phyloP scores from a whole-genome alignment of 2,797 vertebrate genomes.

The Brachymystax lenok region DNA sequence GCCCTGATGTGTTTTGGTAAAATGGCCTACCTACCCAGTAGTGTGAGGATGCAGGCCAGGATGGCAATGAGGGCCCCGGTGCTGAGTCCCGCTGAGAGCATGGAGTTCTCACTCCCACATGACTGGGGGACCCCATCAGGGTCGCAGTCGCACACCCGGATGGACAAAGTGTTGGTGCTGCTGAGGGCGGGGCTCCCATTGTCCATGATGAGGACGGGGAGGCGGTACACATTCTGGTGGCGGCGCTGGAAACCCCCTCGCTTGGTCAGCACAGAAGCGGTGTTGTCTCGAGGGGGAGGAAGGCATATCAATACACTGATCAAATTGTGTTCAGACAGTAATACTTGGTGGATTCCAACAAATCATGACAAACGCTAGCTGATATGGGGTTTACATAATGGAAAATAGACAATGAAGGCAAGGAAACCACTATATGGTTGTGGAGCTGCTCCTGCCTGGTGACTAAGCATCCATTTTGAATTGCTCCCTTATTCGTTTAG shows the following conservation, averaged over 20 bases:
- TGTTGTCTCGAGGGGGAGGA: conserved; percentile 74
- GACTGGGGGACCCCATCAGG: conserved; percentile 81
- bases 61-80: conserved; percentile 86
- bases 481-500: too few relatives aligned
- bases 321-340: not conserved
- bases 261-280: conserved; percentile 81
- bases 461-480: too few relatives aligned
- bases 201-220: conserved; percentile 86
- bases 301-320: not conserved
- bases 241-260: conserved; percentile 83
- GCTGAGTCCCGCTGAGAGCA: conserved; percentile 84
- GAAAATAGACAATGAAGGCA: too few relatives aligned
- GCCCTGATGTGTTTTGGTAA: not conserved
- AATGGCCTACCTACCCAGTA: conserved; percentile 79
- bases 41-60: conserved; percentile 83
- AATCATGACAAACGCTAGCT: too few relatives aligned
- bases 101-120: conserved; percentile 84
- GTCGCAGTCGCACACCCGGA: conserved; percentile 86
- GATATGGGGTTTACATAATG: too few relatives aligned
- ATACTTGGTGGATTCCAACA: not conserved
- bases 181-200: conserved; percentile 84
- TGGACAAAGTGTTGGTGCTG: conserved; percentile 87
- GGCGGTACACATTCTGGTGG: conserved; percentile 82
- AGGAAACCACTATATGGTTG: too few relatives aligned
- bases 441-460: too few relatives aligned